Base-by-base conservation (phyloP, 2,797 vertebrate species). In the Ptychadena robeensis region DNA sequence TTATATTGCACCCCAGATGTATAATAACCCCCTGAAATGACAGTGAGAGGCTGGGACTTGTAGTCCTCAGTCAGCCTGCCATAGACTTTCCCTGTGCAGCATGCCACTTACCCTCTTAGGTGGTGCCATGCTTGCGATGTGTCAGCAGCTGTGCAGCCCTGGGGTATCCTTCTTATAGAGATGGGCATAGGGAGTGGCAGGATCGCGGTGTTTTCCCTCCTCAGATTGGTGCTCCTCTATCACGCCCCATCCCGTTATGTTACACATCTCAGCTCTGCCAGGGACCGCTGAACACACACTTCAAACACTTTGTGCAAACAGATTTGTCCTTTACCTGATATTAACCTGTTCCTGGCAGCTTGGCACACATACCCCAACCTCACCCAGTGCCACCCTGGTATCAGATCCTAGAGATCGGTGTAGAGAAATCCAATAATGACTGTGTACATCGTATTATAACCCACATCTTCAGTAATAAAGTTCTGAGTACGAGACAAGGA, bases 291-390 rank as follows among this genome's bases (percentile, higher is more conserved):
- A 31, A 73, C 22, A 67, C 61, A 57, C 63, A 74, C 32, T 68
- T 57, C 40, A n/a, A 25, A 57, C 38, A 67, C 5, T 64, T 73
- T 30, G 64, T 61, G 48, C 65, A 82, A 82, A 82, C 64, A 82
- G 7, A 25, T 59, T 9, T 75, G 64, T 53, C 32, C 32, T 82
- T n/a, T 68, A 40, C 0, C 14, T 25, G 38, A 68, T 40, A 35
- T 82, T 82, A 75, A 61, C 64, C n/a, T 28, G 25, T 12, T 61
- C 59, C 59, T 61, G 25, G 2, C 59, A 61, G 25, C 3, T 1
- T 7, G 4, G 6, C 18, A 6, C 44, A 22, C 44, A 1, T 4
- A 22, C 37, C n/a, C n/a, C n/a, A n/a, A 38, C 37, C 9, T 6
- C 37, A 5, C 37, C 37, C 34, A 35, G 34, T 35, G 34, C 34